A percentile compares a stretch with the other conserved stretches of the same genome.
These are phyloP conservation scores for Ricordea florida DNA, from an alignment of 92 coral and sea anemone species.

Conservation along the genomic window DNA sequence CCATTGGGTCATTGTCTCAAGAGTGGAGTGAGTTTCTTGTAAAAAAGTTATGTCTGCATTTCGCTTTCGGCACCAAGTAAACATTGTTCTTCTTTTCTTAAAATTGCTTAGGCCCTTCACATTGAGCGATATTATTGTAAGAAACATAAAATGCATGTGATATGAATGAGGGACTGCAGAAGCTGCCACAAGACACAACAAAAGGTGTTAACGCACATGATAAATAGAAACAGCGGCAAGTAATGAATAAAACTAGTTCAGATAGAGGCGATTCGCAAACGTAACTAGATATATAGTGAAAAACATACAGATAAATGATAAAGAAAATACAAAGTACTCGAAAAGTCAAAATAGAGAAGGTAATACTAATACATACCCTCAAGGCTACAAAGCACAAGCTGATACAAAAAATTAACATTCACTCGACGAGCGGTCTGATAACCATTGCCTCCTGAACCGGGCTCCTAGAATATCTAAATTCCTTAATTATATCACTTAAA, in stretches of 20 bases:
- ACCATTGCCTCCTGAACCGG: no score
- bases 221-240: no score
- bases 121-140: neutral
- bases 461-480: no score
- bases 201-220: slow-evolving; percentile 57
- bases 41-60: neutral
- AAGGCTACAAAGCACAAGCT: no score
- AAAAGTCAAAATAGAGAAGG: neutral
- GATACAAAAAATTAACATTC: no score
- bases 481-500: no score
- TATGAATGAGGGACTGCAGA: slow-evolving; percentile 43
- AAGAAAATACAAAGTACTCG: neutral
- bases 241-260: no score
- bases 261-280: neutral
- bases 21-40: neutral
- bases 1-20: neutral
- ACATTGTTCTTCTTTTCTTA: neutral
- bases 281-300: neutral
- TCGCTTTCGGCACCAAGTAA: neutral
- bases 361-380: neutral
- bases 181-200: slow-evolving; percentile 42
- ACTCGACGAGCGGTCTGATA: no score
- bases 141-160: slow-evolving; percentile 30
- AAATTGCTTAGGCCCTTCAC: neutral
- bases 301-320: neutral